Percentiles rank a stretch among this genome's conserved stretches.
These are phyloP conservation scores for Hypomecis atomaria DNA, from an alignment of 2,888 invertebrate genomes.

Conservation along the genomic window DNA sequence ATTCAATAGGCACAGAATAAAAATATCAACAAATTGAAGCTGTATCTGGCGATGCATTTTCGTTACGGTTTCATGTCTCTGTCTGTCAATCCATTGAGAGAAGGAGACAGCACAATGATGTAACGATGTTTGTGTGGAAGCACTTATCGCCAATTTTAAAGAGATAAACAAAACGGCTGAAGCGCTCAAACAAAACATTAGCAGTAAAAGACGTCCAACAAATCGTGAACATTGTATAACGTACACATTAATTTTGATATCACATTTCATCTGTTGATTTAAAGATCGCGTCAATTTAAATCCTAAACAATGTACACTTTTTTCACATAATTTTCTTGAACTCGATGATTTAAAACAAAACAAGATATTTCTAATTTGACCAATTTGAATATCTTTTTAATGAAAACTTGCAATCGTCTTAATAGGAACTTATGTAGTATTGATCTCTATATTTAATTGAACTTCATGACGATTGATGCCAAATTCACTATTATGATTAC, in stretches of 20 bases:
- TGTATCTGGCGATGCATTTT: neutral
- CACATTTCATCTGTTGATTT: neutral
- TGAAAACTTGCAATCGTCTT: slow-evolving; percentile 5
- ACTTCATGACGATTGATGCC: slow-evolving; percentile 19
- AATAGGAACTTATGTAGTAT: slow-evolving; percentile 26
- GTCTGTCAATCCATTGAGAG: slow-evolving; percentile 26
- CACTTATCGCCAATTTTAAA: slow-evolving; percentile 11
- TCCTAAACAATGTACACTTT: neutral
- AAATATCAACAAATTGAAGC: slow-evolving; percentile 6
- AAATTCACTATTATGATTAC: slow-evolving; percentile 33
- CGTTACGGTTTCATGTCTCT: slow-evolving; percentile 12
- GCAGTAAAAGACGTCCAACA: neutral
- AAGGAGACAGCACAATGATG: slow-evolving; percentile 19
- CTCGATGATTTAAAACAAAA: too few species aligned
- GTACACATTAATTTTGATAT: neutral
- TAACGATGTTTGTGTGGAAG: neutral
- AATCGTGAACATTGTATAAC: neutral
- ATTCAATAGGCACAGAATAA: slow-evolving; percentile 11
- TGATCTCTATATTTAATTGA: neutral
- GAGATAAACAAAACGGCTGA: slow-evolving; percentile 3
- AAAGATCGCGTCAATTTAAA: slow-evolving; percentile 7
- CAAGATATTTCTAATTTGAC: too few species aligned
- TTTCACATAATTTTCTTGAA: neutral
- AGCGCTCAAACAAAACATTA: slow-evolving; percentile 5
- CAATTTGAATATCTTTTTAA: neutral